phyloP scores from a whole-genome alignment of 2,113 vertebrate genomes.

The Colinus virginianus region DNA sequence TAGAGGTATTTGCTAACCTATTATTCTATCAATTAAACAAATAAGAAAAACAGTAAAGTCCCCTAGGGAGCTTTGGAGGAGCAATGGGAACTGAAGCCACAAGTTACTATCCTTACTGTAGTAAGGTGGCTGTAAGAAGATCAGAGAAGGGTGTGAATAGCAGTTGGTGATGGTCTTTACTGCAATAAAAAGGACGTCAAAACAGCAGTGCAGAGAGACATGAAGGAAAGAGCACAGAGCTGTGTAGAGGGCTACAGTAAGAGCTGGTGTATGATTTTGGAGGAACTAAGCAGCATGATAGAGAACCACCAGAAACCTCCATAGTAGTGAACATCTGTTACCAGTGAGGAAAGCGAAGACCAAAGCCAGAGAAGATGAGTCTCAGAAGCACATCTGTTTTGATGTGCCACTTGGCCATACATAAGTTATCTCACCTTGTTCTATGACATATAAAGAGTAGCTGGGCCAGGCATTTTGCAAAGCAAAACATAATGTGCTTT shows the following conservation, averaged over 20 bases:
- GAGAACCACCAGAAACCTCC: neutral
- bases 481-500: neutral
- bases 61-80: neutral
- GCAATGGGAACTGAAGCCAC: neutral
- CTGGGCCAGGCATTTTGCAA: neutral
- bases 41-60: neutral
- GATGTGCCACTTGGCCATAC: neutral
- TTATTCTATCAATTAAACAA: no score
- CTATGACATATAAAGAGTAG: neutral
- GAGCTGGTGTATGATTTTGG: neutral
- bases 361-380: neutral
- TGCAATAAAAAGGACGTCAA: neutral
- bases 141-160: neutral
- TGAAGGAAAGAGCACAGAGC: neutral
- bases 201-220: neutral
- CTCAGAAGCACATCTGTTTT: neutral
- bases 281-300: neutral
- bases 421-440: neutral
- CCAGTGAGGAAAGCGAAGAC: neutral
- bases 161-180: neutral
- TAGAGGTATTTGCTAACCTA: no score
- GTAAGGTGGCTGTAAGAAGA: neutral
- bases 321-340: neutral
- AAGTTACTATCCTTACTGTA: neutral
- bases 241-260: neutral